Evolutionary conservation across 2,797 vertebrate genomes (phyloP), one percentile per base, ranked within the genome.

Genomic region (Molossus alvarezi): DNA sequence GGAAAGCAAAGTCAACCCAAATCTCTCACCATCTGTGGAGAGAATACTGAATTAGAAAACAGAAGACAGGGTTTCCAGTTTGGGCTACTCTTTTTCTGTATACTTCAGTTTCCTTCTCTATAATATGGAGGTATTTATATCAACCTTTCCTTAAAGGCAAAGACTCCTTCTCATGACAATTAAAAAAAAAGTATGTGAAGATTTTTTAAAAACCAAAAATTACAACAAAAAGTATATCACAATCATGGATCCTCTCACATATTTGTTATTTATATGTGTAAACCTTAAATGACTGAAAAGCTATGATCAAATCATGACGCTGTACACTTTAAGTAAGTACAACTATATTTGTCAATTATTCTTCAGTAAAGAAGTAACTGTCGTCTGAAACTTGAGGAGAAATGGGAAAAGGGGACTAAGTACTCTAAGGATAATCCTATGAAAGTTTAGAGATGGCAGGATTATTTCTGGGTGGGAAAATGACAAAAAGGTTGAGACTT

Each of bases 1-100:
- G 29, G 57, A 69, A 89, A 96, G 48, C n/a, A 76, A 82, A 80
- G 51, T 48, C 94, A 91, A 71, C 57, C 23, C 6, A 90, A 94
- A 89, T 27, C 17, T 29, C 25, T 76, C 15, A 45, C 51, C 25
- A 71, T 72, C 45, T 23, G 29, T 77, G 64, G 60, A 85, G 55
- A 83, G 14, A 83, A 89, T 10, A 93, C 1, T 15, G 23, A 85
- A 21, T 58, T 18, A 89, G 29, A 77, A 62, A 67, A 72, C n/a
- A 72, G 55, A 96, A 88, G 41, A 81, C 21, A 23, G 18, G 77
- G 15, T 41, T 79, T 80, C 71, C 6, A 79, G 60, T 84, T 27
- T 90, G 33, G 14, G n/a, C 27, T 92, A 80, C 9, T 91, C 57
- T 53, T 83, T 69, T 25, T 83, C 41, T 88, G 37, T 73, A 27